Conservation (phyloP, 2,113 vertebrate species). For the Marmota monax region DNA sequence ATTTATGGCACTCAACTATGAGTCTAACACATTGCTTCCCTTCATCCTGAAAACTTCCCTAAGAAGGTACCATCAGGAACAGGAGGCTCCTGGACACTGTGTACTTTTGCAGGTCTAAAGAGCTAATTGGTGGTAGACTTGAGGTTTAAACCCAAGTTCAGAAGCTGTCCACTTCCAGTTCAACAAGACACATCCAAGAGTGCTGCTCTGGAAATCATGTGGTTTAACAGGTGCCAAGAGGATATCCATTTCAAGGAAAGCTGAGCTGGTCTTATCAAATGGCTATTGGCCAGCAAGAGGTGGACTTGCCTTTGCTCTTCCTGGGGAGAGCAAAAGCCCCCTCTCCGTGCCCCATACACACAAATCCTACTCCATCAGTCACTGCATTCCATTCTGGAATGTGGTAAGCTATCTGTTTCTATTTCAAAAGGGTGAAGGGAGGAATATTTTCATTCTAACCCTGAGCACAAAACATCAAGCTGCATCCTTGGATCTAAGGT, state of each 20-base stretch:
- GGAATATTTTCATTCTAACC: conserved; percentile 63
- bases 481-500: conserved; percentile 50
- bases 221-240: not conserved
- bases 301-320: conserved; percentile 8
- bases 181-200: not conserved
- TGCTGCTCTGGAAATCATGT: not conserved
- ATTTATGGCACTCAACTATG: not conserved
- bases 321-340: not conserved
- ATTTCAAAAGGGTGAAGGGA: conserved; percentile 35
- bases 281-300: not conserved
- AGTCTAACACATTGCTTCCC: not conserved
- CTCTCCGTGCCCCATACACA: not conserved
- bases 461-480: conserved; percentile 62
- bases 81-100: not conserved
- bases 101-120: not conserved
- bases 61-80: conserved; percentile 32
- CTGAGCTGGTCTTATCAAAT: conserved; percentile 35
- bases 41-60: not conserved
- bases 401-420: not conserved
- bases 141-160: conserved; percentile 5
- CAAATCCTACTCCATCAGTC: not conserved
- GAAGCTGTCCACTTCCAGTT: conserved; percentile 32
- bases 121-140: not conserved
- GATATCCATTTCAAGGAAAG: conserved; percentile 13
- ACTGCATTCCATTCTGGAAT: not conserved